A percentile compares a stretch with the other conserved stretches of the same genome.
Conservation (phyloP, 92 coral and sea anemone species). For the Micromussa lordhowensis region DNA sequence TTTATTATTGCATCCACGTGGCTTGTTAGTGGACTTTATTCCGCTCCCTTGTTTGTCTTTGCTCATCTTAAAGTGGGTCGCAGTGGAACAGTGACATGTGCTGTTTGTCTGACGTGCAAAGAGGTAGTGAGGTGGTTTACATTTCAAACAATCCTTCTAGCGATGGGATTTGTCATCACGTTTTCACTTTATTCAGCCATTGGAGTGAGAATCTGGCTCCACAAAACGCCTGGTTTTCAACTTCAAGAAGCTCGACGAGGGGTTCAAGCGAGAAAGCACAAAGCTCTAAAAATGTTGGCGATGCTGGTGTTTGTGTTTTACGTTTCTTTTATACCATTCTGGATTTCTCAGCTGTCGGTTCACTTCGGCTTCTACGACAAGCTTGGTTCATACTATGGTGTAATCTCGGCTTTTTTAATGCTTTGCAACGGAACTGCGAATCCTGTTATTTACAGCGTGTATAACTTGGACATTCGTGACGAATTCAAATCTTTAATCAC, state of each 20-base stretch:
- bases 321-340: constrained; percentile 34
- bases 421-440: constrained; percentile 32
- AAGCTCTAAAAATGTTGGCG: constrained; percentile 21
- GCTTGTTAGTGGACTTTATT: constrained; percentile 16
- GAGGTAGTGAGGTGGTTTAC: constrained; percentile 29
- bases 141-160: constrained; percentile 23
- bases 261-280: constrained; percentile 10
- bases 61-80: constrained; percentile 1
- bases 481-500: constrained; percentile 24
- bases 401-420: constrained; percentile 22
- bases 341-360: constrained; percentile 27
- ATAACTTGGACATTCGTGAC: constrained; percentile 25
- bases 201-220: constrained; percentile 28
- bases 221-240: constrained; percentile 25
- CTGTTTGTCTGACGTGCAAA: not conserved
- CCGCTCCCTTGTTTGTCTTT: constrained; percentile 23
- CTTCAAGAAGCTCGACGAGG: not conserved
- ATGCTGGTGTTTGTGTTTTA: constrained; percentile 34
- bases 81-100: constrained; percentile 2
- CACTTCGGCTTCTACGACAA: constrained; percentile 3
- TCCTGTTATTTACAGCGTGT: constrained; percentile 21
- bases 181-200: constrained; percentile 8
- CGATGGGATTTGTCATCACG: constrained; percentile 4
- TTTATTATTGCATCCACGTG: constrained; percentile 31
- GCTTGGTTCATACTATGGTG: not conserved